These are phyloP conservation scores for Oncorhynchus gorbuscha DNA, from an alignment of 2,113 vertebrate species.

Conservation along the genomic window DNA sequence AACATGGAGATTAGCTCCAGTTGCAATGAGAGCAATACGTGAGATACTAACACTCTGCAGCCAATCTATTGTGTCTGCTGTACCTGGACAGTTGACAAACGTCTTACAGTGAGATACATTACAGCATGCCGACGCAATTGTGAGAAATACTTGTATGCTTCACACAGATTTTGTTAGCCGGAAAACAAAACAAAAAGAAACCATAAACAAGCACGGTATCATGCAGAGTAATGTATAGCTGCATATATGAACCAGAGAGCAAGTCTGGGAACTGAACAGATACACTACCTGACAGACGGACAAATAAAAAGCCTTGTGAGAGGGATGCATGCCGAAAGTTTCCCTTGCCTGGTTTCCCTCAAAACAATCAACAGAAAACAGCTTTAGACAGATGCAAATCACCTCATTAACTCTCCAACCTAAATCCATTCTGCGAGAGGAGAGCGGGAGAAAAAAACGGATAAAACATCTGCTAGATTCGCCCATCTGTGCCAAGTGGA, in stretches of 20 bases:
- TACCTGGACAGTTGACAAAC: conserved; percentile 55
- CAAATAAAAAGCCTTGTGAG: background rate
- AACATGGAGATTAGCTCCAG: background rate
- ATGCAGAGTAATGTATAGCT: conserved; percentile 7
- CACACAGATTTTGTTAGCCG: conserved; percentile 20
- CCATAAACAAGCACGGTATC: conserved; percentile 41
- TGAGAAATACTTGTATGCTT: conserved; percentile 32
- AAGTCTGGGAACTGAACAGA: background rate
- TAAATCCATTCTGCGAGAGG: conserved; percentile 59
- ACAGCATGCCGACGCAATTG: conserved; percentile 38
- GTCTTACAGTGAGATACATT: conserved; percentile 60
- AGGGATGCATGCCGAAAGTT: conserved; percentile 27
- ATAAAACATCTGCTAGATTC: conserved; percentile 72
- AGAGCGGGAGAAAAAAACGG: conserved; percentile 7
- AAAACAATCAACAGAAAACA: conserved; percentile 69
- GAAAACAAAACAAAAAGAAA: conserved; percentile 26
- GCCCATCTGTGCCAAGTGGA: conserved; percentile 69
- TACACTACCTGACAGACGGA: background rate
- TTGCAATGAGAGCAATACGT: background rate
- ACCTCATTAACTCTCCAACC: conserved; percentile 68
- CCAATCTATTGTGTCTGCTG: conserved; percentile 59
- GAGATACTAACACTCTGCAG: conserved; percentile 33
- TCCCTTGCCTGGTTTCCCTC: conserved; percentile 43
- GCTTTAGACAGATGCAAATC: conserved; percentile 73
- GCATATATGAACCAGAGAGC: background rate